phyloP scores from a whole-genome alignment of 2,888 invertebrate genomes.

The Acleris sparsana region DNA sequence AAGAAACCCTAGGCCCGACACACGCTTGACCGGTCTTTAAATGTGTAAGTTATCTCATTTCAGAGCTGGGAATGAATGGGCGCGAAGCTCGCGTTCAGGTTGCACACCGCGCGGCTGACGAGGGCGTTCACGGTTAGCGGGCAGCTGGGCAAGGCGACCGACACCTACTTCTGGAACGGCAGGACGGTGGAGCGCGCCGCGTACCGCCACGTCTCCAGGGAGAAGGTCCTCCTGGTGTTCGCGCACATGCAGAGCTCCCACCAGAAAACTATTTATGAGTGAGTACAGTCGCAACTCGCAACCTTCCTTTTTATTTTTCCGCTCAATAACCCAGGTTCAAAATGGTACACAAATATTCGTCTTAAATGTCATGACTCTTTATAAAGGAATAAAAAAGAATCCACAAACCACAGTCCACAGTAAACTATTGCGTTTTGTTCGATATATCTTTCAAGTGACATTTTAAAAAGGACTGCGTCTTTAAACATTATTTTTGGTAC shows the following conservation, averaged over 20 bases:
- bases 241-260: conserved; percentile 93
- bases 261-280: conserved; percentile 94
- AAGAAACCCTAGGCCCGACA: too few species aligned
- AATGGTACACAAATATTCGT: too few species aligned
- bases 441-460: too few species aligned
- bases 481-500: too few species aligned
- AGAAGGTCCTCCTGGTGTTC: conserved; percentile 88
- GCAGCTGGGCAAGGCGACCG: conserved; percentile 89
- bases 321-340: too few species aligned
- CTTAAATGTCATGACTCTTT: too few species aligned
- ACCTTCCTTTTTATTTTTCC: too few species aligned
- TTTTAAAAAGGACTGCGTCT: too few species aligned
- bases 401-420: too few species aligned
- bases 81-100: conserved; percentile 76
- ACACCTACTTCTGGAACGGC: conserved; percentile 88
- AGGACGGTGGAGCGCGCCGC: conserved; percentile 87
- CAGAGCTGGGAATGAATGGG: conserved; percentile 91
- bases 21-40: too few species aligned
- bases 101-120: conserved; percentile 85
- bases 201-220: conserved; percentile 87
- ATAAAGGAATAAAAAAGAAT: too few species aligned
- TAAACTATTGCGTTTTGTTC: too few species aligned
- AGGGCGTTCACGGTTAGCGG: conserved; percentile 90
- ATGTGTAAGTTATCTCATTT: conserved; percentile 42
- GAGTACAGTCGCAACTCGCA: conserved; percentile 74